phyloP scores from a whole-genome alignment of 2,113 vertebrate species.

The Corvus hawaiiensis region DNA sequence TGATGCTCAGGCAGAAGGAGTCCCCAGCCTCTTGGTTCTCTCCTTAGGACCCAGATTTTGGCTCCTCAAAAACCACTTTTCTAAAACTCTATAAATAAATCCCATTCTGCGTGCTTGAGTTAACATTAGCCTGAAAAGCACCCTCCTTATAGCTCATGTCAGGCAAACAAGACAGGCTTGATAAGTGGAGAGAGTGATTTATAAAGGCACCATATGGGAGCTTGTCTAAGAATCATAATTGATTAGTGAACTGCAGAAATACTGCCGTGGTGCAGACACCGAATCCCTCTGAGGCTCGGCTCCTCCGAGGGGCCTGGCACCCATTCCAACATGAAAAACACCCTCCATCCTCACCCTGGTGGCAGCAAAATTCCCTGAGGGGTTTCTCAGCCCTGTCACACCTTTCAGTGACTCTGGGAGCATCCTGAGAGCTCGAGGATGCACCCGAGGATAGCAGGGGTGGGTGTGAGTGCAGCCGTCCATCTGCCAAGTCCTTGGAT shows the following conservation, averaged over 20 bases:
- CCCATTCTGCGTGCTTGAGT: conserved; percentile 6
- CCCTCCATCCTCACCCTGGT: background rate
- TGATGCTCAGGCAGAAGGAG: background rate
- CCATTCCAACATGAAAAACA: fast-evolving
- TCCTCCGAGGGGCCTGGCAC: background rate
- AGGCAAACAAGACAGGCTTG: conserved; percentile 45
- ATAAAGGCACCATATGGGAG: conserved; percentile 57
- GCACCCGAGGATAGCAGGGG: background rate
- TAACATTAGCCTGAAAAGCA: conserved; percentile 31
- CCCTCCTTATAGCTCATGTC: conserved; percentile 32
- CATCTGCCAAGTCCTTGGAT: background rate
- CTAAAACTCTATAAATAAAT: conserved; percentile 24
- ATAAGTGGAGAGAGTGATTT: conserved; percentile 40
- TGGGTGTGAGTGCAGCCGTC: background rate
- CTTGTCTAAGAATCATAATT: conserved; percentile 40
- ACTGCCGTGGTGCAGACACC: background rate
- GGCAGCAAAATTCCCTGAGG: background rate
- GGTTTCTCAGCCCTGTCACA: background rate
- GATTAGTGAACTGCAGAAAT: conserved; percentile 38
- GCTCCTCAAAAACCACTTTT: background rate
- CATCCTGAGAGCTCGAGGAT: fast-evolving
- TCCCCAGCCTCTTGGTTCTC: background rate
- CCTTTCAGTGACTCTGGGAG: fast-evolving
- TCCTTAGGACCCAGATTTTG: background rate
- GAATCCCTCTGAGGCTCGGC: background rate